These are phyloP conservation scores for Drosophila kanapiae DNA, from an alignment of 1,140 invertebrate genomes.

Conservation along the genomic window DNA sequence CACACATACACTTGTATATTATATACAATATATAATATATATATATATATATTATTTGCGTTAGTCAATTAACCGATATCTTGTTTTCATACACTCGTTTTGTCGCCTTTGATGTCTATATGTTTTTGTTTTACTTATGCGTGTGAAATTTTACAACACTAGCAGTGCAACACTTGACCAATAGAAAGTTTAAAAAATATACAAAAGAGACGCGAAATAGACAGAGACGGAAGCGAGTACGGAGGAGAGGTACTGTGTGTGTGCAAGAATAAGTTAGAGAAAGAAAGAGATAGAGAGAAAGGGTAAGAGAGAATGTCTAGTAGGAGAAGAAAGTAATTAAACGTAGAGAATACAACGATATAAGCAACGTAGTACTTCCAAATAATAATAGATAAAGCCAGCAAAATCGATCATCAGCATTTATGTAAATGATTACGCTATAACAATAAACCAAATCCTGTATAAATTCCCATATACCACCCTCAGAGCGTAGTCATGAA, in stretches of 20 bases:
- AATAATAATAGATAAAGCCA: conserved; percentile 31
- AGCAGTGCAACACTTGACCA: conserved; percentile 64
- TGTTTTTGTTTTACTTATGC: conserved; percentile 22
- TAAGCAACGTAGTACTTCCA: conserved; percentile 77
- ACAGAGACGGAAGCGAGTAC: conserved; percentile 37
- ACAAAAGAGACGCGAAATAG: conserved; percentile 36
- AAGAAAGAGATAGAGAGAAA: conserved; percentile 6
- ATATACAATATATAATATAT: not conserved
- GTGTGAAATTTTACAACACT: conserved; percentile 52
- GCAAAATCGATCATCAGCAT: conserved; percentile 29
- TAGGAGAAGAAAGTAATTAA: conserved; percentile 35
- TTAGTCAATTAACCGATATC: conserved; percentile 48
- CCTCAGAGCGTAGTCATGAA: not conserved
- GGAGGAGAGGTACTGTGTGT: conserved; percentile 21
- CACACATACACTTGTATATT: conserved; percentile 4
- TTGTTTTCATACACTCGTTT: conserved; percentile 30
- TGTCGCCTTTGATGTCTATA: conserved; percentile 35
- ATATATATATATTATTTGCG: conserved; percentile 45
- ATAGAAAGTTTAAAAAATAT: conserved; percentile 42
- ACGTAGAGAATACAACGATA: conserved; percentile 73
- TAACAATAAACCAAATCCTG: conserved; percentile 36
- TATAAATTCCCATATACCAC: conserved; percentile 45
- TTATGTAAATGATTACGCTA: conserved; percentile 39
- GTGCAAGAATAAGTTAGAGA: conserved; percentile 6
- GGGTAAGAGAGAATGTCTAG: not conserved